Evolutionary conservation across 2,888 invertebrate genomes (phyloP), one percentile per base, ranked within the genome.

Genomic region (Teleiodes luculella): DNA sequence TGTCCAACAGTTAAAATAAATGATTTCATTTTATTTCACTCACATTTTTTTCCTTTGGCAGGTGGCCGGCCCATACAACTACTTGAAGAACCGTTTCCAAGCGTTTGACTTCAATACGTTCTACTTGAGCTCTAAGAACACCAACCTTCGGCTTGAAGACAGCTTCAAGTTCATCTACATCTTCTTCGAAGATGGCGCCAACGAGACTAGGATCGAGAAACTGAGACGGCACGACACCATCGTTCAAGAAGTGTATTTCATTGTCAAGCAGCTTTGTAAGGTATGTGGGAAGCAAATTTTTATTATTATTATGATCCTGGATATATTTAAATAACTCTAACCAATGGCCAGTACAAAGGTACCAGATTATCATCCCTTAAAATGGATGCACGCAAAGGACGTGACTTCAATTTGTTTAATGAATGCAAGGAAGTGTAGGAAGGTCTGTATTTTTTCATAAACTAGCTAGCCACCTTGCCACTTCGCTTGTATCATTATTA

Each of bases 41-140:
- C 14, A 6, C 8, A 35, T 4, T n/a, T n/a, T 35, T 35, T 39
- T 39, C 16, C 18, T 1, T 16, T 43, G 18, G 11, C 13, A 46
- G 31, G 46, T 46, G 1, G 13, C 14, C 8, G 14, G 30, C 13
- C 46, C 46, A 8, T 46, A 46, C 46, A 46, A 46, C 2, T 46
- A 30, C 8, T 18, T 46, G 14, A 28, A 14, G 30, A 31, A 31
- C 8, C 28, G 31, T 6, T 46, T 46, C 30, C 30, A 46, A 14
- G 13, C 46, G 2, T 46, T 46, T 13, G 46, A 46, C 28, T 46
- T 46, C 16, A 46, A 46, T 28, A 46, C 46, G 6, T 46, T 46
- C 31, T 28, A 46, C 31, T 13, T 46, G 30, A n/a, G 14, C 8
- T 3, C 7, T 3, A 46, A 13, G 14, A 14, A 30, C 8, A 30